phyloP scores from a whole-genome alignment of 2,113 vertebrate species.

The Campylomormyrus numenius region DNA sequence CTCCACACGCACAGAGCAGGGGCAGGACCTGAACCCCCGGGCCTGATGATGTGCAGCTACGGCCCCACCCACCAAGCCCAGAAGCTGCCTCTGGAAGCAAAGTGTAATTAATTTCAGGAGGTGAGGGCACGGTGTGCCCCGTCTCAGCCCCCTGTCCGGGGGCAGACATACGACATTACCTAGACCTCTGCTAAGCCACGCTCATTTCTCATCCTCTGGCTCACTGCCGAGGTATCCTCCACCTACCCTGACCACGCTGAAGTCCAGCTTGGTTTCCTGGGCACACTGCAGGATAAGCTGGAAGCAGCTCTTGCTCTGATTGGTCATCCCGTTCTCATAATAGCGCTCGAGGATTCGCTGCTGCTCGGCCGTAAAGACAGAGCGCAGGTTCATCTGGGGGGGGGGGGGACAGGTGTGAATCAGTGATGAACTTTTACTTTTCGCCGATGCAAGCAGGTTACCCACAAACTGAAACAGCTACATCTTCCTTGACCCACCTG shows the following conservation, averaged over 20 bases:
- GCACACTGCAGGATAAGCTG: slow-evolving; percentile 98
- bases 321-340: slow-evolving; percentile 99
- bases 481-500: background rate
- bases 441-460: background rate
- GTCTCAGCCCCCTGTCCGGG: background rate
- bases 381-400: slow-evolving; percentile 96
- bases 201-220: background rate
- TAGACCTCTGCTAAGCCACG: background rate
- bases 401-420: slow-evolving; percentile 14
- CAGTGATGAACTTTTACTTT: background rate
- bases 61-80: background rate
- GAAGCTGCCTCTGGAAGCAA: background rate
- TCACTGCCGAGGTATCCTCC: background rate
- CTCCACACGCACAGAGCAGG: background rate
- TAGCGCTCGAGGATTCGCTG: slow-evolving; percentile 94
- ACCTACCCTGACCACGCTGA: slow-evolving; percentile 96
- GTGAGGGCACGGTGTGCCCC: background rate
- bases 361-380: slow-evolving; percentile 94
- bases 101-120: background rate
- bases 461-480: background rate
- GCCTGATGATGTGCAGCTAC: background rate
- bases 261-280: slow-evolving; percentile 96
- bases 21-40: background rate
- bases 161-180: background rate
- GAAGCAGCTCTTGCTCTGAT: slow-evolving; percentile 99